Conservation (phyloP, 1,140 invertebrate genomes). For the Ostrea edulis region DNA sequence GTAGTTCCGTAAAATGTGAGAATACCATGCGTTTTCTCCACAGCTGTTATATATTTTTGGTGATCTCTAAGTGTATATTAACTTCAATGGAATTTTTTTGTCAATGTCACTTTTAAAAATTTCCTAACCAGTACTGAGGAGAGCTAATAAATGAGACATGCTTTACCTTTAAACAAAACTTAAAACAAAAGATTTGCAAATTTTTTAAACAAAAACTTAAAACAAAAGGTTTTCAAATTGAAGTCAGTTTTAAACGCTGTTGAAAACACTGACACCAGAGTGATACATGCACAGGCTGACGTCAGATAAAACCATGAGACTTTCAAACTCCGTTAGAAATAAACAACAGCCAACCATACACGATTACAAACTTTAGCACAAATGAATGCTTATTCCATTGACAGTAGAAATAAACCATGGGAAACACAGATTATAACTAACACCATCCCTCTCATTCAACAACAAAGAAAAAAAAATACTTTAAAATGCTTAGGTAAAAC, state of each 20-base stretch:
- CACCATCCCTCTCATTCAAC: slow-evolving; percentile 4
- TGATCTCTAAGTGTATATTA: too few relatives aligned
- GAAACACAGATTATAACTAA: background rate
- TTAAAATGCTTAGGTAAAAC: slow-evolving; percentile 35
- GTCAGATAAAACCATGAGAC: background rate
- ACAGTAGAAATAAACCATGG: background rate
- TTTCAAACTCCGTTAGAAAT: background rate
- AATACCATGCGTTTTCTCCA: too few relatives aligned
- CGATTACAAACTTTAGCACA: background rate
- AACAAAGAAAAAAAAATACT: slow-evolving; percentile 35
- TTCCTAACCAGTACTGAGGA: too few relatives aligned
- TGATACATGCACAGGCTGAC: background rate
- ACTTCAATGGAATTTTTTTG: too few relatives aligned
- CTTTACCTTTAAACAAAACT: too few relatives aligned
- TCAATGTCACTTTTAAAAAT: too few relatives aligned
- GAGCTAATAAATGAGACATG: too few relatives aligned
- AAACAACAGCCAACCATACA: background rate
- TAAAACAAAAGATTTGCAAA: too few relatives aligned
- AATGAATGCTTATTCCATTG: background rate
- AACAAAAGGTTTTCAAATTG: too few relatives aligned
- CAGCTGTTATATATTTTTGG: too few relatives aligned
- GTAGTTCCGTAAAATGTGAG: background rate
- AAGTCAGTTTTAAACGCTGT: background rate
- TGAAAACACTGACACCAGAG: background rate
- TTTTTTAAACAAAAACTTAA: too few relatives aligned